Conservation (phyloP, 2,888 invertebrate species). For the Drosophila borealis region DNA sequence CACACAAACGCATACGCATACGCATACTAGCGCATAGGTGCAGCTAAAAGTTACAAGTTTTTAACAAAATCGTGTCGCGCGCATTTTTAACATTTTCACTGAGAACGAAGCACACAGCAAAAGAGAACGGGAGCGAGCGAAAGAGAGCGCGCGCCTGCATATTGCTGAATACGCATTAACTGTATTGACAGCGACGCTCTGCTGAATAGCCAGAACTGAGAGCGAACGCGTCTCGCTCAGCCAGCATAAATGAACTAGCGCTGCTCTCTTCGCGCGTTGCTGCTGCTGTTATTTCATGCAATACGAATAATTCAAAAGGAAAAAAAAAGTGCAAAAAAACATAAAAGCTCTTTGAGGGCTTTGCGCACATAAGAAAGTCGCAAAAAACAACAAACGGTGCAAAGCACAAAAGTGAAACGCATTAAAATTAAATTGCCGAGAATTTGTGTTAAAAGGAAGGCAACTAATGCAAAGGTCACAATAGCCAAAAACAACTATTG, state of each 20-base stretch:
- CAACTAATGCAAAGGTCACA: conserved; percentile 29
- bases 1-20: conserved; percentile 21
- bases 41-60: conserved; percentile 48
- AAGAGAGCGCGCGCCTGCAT: conserved; percentile 13
- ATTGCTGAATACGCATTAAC: conserved; percentile 53
- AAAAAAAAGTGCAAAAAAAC: conserved; percentile 28
- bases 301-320: conserved; percentile 25
- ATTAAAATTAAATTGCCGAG: conserved; percentile 27
- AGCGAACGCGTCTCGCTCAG: conserved; percentile 24
- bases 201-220: conserved; percentile 46
- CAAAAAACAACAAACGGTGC: conserved; percentile 15
- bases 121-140: conserved; percentile 23
- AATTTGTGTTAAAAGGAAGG: conserved; percentile 22
- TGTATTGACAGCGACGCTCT: conserved; percentile 29
- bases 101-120: conserved; percentile 24
- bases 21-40: conserved; percentile 10
- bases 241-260: conserved; percentile 44
- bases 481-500: conserved; percentile 24
- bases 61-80: conserved; percentile 66
- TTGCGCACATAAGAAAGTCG: conserved; percentile 16
- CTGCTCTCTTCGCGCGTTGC: conserved; percentile 10
- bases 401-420: conserved; percentile 59
- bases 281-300: conserved; percentile 21
- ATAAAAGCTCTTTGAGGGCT: conserved; percentile 45
- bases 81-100: conserved; percentile 76